phyloP scores from a whole-genome alignment of 1,140 invertebrate species.

The Philopotamus ludificatus region DNA sequence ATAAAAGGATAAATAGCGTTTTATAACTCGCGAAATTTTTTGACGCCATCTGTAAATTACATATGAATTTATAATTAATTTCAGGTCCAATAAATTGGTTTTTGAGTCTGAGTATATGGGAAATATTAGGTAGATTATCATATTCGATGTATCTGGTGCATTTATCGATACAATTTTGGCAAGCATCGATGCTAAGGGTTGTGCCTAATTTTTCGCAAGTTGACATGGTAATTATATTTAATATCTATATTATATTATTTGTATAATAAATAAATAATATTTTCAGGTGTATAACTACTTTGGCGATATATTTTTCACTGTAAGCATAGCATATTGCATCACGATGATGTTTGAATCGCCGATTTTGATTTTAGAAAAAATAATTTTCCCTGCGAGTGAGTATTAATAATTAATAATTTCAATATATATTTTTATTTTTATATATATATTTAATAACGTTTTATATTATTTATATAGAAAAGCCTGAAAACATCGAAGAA shows the following conservation, averaged over 20 bases:
- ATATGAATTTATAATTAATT: too few species aligned
- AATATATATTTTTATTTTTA: too few species aligned
- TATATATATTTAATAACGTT: too few species aligned
- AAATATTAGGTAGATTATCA: constrained; percentile 52
- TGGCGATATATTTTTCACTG: neutral
- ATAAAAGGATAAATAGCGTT: too few species aligned
- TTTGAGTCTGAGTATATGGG: constrained; percentile 53
- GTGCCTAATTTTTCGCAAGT: neutral
- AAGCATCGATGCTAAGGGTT: neutral
- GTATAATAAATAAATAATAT: neutral
- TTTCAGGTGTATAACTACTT: neutral
- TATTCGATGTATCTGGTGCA: constrained; percentile 58
- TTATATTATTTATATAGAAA: too few species aligned
- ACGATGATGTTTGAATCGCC: neutral
- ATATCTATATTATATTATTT: neutral
- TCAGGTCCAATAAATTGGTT: constrained; percentile 55
- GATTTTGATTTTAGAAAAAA: constrained; percentile 5
- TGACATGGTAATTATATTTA: neutral
- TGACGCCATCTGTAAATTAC: too few species aligned
- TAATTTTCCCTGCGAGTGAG: constrained; percentile 34
- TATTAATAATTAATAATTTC: too few species aligned
- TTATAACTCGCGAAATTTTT: too few species aligned
- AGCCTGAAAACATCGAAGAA: too few species aligned
- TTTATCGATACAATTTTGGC: constrained; percentile 41
- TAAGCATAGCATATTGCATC: neutral